Evolutionary conservation across 92 coral and sea anemone species (phyloP).

Genomic region (Phenganax stokvisi): DNA sequence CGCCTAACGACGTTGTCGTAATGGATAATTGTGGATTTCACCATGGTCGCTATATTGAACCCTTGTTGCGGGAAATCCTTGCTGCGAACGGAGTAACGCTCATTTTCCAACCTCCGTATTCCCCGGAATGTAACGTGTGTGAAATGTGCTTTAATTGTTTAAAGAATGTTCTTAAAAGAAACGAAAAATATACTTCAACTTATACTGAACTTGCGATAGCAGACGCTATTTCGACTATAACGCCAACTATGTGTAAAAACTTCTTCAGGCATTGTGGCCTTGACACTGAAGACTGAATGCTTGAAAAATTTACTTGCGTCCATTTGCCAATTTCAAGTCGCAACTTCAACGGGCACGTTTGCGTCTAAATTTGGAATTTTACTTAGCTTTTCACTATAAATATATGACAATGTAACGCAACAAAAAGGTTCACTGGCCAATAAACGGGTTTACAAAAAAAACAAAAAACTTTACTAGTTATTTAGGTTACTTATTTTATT

Average conservation of each 20-base stretch:
- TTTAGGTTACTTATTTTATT: too few species aligned
- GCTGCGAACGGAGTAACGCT: slow-evolving; percentile 41
- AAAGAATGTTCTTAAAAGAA: slow-evolving; percentile 40
- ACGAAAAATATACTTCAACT: slow-evolving; percentile 39
- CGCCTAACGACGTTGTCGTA: slow-evolving; percentile 49
- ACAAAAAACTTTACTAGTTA: too few species aligned
- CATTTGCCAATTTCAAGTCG: too few species aligned
- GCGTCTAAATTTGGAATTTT: too few species aligned
- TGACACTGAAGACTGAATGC: background rate
- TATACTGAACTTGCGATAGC: slow-evolving; percentile 46
- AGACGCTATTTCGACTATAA: slow-evolving; percentile 42
- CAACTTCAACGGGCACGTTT: too few species aligned
- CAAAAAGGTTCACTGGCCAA: too few species aligned
- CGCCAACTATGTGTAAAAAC: slow-evolving; percentile 41
- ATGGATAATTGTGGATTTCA: slow-evolving; percentile 70
- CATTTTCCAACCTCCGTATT: slow-evolving; percentile 63
- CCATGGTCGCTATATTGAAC: slow-evolving; percentile 52
- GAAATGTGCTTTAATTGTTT: slow-evolving; percentile 48
- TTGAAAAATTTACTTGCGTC: too few species aligned
- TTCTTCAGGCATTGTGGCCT: slow-evolving; percentile 46
- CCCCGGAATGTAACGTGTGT: slow-evolving; percentile 51
- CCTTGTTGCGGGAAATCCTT: slow-evolving; percentile 47
- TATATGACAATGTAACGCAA: too few species aligned
- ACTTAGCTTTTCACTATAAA: too few species aligned
- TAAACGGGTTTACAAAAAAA: too few species aligned